Evolutionary conservation across 2,888 invertebrate species (phyloP).

Genomic region (Melitaea athalia): DNA sequence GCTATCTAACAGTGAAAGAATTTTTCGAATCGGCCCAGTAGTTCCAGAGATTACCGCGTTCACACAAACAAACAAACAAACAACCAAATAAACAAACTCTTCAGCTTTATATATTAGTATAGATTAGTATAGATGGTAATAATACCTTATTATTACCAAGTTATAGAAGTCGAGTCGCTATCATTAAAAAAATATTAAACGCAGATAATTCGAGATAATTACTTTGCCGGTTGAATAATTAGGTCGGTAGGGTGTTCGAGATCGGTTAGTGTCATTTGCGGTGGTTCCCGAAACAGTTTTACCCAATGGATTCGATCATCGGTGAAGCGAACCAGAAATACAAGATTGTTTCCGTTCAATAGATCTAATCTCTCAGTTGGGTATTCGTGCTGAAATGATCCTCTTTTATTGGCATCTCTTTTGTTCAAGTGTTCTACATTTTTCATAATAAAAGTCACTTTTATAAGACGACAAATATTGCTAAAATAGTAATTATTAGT

Average conservation of each 20-base stretch:
- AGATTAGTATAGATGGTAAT: too few relatives aligned
- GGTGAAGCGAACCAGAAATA: slow-evolving; percentile 73
- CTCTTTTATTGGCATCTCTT: slow-evolving; percentile 74
- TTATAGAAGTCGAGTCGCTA: not conserved
- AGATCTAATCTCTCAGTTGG: slow-evolving; percentile 76
- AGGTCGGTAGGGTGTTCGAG: not conserved
- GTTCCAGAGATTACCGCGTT: too few relatives aligned
- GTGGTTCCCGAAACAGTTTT: slow-evolving; percentile 57
- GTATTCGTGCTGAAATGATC: slow-evolving; percentile 77
- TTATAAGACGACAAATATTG: not conserved
- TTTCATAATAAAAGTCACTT: slow-evolving; percentile 30
- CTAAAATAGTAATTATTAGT: not conserved
- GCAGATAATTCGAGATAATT: slow-evolving; percentile 20
- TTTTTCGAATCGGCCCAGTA: too few relatives aligned
- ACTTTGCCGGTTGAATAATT: slow-evolving; percentile 20
- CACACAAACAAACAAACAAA: too few relatives aligned
- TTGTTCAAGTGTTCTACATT: slow-evolving; percentile 67
- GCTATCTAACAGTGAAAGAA: too few relatives aligned
- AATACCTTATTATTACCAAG: not conserved
- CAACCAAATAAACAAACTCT: too few relatives aligned
- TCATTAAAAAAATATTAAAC: slow-evolving; percentile 1
- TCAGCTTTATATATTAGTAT: too few relatives aligned
- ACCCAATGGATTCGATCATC: slow-evolving; percentile 55
- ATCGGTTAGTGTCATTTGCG: slow-evolving; percentile 43
- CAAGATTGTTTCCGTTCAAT: slow-evolving; percentile 80